Percentiles rank a stretch among this genome's conserved stretches.
phyloP scores from a whole-genome alignment of 2,797 vertebrate genomes.

The Lophotriccus pileatus region DNA sequence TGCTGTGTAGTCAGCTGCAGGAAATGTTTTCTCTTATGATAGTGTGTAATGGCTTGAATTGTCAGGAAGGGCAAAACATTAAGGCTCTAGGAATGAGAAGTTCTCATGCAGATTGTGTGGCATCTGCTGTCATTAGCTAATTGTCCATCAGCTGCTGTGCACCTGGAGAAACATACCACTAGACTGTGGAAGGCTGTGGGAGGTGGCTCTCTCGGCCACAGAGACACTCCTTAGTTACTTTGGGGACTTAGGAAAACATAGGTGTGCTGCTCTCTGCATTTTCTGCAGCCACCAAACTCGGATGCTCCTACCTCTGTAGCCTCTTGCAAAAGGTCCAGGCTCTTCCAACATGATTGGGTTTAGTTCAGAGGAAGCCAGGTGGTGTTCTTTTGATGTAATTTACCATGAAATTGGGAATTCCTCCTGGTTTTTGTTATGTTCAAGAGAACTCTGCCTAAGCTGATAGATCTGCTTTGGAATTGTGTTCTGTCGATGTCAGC shows the following conservation, averaged over 20 bases:
- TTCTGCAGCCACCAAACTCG: neutral
- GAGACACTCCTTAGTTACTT: neutral
- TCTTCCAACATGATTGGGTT: neutral
- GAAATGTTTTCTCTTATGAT: slow-evolving; percentile 50
- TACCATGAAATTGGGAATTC: neutral
- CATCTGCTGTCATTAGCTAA: neutral
- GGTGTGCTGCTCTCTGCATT: neutral
- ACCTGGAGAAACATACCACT: neutral
- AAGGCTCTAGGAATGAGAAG: neutral
- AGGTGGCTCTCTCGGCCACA: neutral
- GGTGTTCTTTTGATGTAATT: neutral
- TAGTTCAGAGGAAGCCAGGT: neutral
- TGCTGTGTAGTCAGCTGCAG: slow-evolving; percentile 22
- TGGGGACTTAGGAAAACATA: neutral
- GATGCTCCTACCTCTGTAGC: neutral
- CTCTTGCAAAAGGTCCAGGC: neutral
- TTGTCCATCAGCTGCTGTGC: neutral
- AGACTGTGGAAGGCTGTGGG: neutral
- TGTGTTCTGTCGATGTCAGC: neutral
- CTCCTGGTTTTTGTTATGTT: neutral
- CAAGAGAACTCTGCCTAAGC: neutral
- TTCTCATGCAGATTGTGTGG: neutral
- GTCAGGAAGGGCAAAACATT: neutral
- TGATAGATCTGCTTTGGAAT: neutral
- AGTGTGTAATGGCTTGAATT: neutral